A percentile compares a stretch with the other conserved stretches of the same genome.
These are phyloP conservation scores for Melospiza melodia DNA, from an alignment of 2,113 vertebrate genomes.

Conservation along the genomic window DNA sequence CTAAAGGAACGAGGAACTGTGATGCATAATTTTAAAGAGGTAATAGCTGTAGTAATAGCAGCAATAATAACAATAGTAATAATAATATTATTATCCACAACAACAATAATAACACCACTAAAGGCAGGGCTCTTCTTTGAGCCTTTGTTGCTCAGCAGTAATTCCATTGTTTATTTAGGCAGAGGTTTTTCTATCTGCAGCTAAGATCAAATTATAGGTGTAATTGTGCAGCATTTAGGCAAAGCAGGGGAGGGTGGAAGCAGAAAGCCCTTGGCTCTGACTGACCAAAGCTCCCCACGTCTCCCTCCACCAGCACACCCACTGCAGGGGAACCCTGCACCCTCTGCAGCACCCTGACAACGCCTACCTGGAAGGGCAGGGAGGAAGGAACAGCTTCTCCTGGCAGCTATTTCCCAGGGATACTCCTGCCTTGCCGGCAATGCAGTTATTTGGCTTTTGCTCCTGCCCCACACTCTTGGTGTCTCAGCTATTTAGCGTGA, in stretches of 20 bases:
- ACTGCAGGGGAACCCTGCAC: neutral
- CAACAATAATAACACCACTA: conserved; percentile 3
- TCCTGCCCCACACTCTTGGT: neutral
- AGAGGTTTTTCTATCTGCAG: conserved; percentile 70
- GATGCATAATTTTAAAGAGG: conserved; percentile 16
- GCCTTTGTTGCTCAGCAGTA: conserved; percentile 50
- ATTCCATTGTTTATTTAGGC: conserved; percentile 70
- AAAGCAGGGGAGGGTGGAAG: conserved; percentile 56
- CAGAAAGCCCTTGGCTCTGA: conserved; percentile 48
- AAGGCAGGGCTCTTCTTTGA: conserved; percentile 24
- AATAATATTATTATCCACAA: neutral
- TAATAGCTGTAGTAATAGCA: neutral
- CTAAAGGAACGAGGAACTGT: neutral
- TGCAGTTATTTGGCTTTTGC: neutral
- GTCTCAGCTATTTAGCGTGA: neutral
- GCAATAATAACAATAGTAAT: neutral
- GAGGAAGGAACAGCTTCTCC: conserved; percentile 4
- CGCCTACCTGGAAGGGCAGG: conserved; percentile 37
- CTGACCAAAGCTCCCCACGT: conserved; percentile 63
- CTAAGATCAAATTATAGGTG: conserved; percentile 72
- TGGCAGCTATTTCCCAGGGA: conserved; percentile 34
- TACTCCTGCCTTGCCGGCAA: conserved; percentile 30
- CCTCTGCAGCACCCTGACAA: neutral
- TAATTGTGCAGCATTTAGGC: conserved; percentile 53
- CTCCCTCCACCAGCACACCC: conserved; percentile 32